phyloP scores from a whole-genome alignment of 2,888 invertebrate species.

The Leptothorax acervorum region DNA sequence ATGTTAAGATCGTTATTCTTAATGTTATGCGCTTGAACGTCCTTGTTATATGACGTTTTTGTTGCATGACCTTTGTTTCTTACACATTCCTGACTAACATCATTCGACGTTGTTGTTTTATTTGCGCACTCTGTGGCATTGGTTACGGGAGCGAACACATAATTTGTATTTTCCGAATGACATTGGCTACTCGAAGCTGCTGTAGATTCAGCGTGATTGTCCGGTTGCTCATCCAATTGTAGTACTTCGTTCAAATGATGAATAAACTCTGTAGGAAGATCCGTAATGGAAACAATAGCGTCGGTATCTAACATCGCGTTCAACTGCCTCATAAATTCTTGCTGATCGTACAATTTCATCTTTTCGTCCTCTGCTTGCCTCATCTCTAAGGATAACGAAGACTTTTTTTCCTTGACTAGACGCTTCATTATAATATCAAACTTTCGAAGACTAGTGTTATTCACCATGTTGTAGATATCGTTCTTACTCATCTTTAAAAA shows the following conservation, averaged over 20 bases:
- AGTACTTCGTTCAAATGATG: conserved; percentile 88
- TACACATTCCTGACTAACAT: neutral
- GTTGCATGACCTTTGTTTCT: neutral
- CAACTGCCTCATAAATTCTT: conserved; percentile 83
- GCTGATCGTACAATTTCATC: conserved; percentile 79
- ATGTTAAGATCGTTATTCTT: neutral
- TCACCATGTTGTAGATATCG: conserved; percentile 84
- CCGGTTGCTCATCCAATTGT: conserved; percentile 80
- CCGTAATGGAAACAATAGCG: conserved; percentile 87
- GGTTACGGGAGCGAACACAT: neutral
- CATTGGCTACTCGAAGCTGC: conserved; percentile 12
- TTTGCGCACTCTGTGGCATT: conserved; percentile 4
- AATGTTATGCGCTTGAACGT: neutral
- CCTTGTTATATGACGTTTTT: neutral
- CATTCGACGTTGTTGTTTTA: neutral
- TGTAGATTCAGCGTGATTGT: neutral
- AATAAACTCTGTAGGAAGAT: conserved; percentile 88
- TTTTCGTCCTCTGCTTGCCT: conserved; percentile 82
- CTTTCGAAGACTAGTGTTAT: conserved; percentile 82
- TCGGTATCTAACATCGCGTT: conserved; percentile 88
- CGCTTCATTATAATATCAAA: conserved; percentile 84
- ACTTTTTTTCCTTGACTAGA: conserved; percentile 81
- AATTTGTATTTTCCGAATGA: conserved; percentile 16
- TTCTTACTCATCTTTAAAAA: conserved; percentile 84
- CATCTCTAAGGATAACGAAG: conserved; percentile 79